Conservation (phyloP, 2,888 invertebrate genomes). For the Pristionchus mayeri region DNA sequence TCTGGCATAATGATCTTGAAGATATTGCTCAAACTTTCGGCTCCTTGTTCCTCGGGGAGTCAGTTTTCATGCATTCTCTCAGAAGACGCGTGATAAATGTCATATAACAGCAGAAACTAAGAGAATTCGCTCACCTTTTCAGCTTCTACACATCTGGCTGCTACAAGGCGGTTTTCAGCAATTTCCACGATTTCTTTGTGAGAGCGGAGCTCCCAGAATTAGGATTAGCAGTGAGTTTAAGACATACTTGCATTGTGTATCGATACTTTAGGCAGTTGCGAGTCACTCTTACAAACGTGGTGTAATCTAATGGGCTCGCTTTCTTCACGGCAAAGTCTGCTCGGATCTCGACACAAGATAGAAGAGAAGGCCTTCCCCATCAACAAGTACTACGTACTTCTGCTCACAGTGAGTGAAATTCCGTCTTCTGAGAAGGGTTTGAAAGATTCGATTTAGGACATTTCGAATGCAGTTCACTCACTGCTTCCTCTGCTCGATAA, state of each 20-base stretch:
- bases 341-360: background rate
- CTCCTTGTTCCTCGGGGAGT: too few relatives aligned
- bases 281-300: background rate
- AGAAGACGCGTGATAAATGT: too few relatives aligned
- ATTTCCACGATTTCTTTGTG: constrained; percentile 59
- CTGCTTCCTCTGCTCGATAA: constrained; percentile 51
- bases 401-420: background rate
- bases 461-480: constrained; percentile 50
- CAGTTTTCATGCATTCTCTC: too few relatives aligned
- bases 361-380: constrained; percentile 45
- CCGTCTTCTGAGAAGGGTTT: too few relatives aligned
- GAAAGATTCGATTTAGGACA: constrained; percentile 49
- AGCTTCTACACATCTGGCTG: constrained; percentile 68
- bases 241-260: too few relatives aligned
- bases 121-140: too few relatives aligned
- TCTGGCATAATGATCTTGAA: too few relatives aligned
- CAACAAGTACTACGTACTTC: constrained; percentile 50
- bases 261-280: background rate
- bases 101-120: too few relatives aligned
- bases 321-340: background rate
- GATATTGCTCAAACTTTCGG: too few relatives aligned
- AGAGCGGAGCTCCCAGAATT: constrained; percentile 54
- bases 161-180: constrained; percentile 67
- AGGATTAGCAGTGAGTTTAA: background rate
- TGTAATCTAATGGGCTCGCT: background rate